Percentiles rank a stretch among this genome's conserved stretches.
phyloP scores from a whole-genome alignment of 2,113 vertebrate genomes.

The Ictidomys tridecemlineatus region DNA sequence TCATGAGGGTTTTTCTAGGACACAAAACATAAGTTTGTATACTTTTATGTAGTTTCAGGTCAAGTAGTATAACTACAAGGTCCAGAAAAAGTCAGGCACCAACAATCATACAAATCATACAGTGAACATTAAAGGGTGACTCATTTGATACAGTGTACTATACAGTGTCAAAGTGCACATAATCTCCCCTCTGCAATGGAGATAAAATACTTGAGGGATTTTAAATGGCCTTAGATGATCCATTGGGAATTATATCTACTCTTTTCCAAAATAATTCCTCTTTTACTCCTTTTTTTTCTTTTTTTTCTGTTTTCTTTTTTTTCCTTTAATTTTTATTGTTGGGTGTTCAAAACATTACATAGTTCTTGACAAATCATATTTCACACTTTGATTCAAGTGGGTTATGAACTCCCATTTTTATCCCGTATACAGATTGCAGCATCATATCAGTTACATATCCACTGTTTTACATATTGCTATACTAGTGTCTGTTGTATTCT shows the following conservation, averaged over 20 bases:
- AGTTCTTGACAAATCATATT: no score
- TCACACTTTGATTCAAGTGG: no score
- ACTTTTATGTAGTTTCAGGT: background rate
- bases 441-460: no score
- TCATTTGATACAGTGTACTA: background rate
- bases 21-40: background rate
- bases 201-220: background rate
- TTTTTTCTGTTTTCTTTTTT: no score
- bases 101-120: background rate
- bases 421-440: no score
- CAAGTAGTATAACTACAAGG: background rate
- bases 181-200: background rate
- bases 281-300: slow-evolving; percentile 30
- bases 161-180: background rate
- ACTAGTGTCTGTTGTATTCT: no score
- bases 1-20: background rate
- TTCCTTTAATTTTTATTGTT: no score
- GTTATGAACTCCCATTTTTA: no score
- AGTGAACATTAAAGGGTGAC: background rate
- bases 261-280: background rate
- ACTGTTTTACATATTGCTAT: no score
- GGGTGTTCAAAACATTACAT: no score
- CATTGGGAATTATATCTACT: background rate
- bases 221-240: background rate
- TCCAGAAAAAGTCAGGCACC: background rate